phyloP scores from a whole-genome alignment of 2,888 invertebrate genomes.

The Tipula helvola region DNA sequence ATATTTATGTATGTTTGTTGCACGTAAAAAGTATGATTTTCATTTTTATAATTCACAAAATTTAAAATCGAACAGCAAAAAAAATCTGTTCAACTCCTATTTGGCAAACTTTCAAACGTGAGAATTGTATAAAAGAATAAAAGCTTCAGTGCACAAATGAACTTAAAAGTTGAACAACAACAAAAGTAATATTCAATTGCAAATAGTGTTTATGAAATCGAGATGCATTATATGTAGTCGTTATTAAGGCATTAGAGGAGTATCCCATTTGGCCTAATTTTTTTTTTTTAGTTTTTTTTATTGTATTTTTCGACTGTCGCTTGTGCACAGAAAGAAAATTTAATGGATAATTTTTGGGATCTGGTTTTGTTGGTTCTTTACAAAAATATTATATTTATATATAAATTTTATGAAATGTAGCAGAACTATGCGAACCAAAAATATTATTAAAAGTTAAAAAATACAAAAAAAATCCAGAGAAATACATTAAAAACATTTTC shows the following conservation, averaged over 20 bases:
- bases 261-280: background rate
- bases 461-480: background rate
- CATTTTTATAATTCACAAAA: background rate
- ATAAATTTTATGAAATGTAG: no score
- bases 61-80: no score
- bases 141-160: background rate
- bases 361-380: background rate
- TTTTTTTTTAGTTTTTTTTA: background rate
- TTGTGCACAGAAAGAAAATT: no score
- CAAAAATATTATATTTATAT: background rate
- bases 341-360: background rate
- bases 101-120: background rate
- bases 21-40: background rate
- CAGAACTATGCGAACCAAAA: no score
- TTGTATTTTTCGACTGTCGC: no score
- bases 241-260: background rate
- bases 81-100: no score
- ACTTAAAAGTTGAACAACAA: background rate
- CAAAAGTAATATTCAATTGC: background rate
- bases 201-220: background rate
- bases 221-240: background rate
- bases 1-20: background rate
- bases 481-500: background rate
- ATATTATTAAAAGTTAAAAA: background rate
- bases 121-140: background rate